Evolutionary conservation across 2,797 vertebrate genomes (phyloP), one percentile per base, ranked within the genome.

Genomic region (Myioborus miniatus): DNA sequence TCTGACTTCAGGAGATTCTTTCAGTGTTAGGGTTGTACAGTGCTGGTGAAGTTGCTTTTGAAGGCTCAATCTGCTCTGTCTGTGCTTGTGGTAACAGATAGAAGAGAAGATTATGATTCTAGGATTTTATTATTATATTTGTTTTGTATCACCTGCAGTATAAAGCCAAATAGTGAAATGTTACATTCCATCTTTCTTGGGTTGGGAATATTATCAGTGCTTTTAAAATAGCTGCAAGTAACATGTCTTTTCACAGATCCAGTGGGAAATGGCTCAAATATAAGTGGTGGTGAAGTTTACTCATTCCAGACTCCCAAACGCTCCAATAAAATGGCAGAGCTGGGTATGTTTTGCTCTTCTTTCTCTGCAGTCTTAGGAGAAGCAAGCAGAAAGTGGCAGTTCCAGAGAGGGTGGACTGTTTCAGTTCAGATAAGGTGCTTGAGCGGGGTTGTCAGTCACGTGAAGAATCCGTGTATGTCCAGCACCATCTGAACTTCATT

Each of bases 241-340:
- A 81, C 8, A 3, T 70, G 63, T 52, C 36, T 92, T 55, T 94
- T 89, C 74, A 50, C 97, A 99, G 99, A 98, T 63, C 97, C 98
- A 41, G 93, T 98, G 24, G 98, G 97, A 90, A 97, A 97, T 91
- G 96, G 97, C 62, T 97, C 98, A 74, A 27, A 47, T 64, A 75
- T 97, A 84, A 96, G 98, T 63, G 98, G 98, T 36, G 98, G 98
- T 72, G 98, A 99, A 53, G 98, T 99, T 93, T 99, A 99, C 95
- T 98, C 98, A 1, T 99, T 99, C 96, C 98, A 99, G 96, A 98
- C 97, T 90, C 97, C 97, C 81, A 99, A 98, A 95, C 98, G 98
- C 15, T 96, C 98, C 68, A 98, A 98, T 96, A 98, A 98, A 96
- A 99, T 99, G 99, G 97, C 99, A 92, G 98, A 99, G 91, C 98